phyloP scores from a whole-genome alignment of 1,140 invertebrate species.

The Ceratosolen solmsi region DNA sequence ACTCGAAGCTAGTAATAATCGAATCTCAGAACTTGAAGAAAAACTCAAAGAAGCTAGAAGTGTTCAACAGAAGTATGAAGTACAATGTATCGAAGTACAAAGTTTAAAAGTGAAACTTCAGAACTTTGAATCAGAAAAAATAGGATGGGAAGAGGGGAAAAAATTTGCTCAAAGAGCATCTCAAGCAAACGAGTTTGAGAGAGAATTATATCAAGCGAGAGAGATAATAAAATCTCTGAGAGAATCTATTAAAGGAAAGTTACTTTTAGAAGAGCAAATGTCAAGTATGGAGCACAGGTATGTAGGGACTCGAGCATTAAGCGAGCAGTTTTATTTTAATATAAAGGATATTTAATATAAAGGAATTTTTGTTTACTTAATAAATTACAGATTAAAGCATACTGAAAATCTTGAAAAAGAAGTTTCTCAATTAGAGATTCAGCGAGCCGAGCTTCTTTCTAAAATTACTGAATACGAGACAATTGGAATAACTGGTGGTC shows the following conservation, averaged over 20 bases:
- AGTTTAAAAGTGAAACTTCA: constrained; percentile 64
- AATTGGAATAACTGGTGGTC: constrained; percentile 64
- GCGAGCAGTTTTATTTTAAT: not conserved
- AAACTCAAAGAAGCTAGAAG: constrained; percentile 58
- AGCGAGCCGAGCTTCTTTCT: constrained; percentile 59
- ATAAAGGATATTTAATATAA: too few species aligned
- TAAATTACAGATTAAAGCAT: constrained; percentile 60
- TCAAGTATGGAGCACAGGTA: constrained; percentile 64
- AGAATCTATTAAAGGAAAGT: constrained; percentile 68
- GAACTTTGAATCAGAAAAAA: constrained; percentile 63
- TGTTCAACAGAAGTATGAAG: constrained; percentile 62
- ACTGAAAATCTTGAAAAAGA: constrained; percentile 66
- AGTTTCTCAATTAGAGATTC: constrained; percentile 60
- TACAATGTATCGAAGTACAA: constrained; percentile 64
- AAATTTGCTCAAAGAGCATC: constrained; percentile 59
- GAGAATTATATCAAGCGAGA: constrained; percentile 62
- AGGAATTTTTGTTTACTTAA: not conserved
- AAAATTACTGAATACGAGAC: constrained; percentile 66
- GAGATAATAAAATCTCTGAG: constrained; percentile 60
- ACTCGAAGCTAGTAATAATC: constrained; percentile 57
- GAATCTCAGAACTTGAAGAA: constrained; percentile 62
- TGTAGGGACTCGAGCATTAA: not conserved
- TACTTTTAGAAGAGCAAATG: constrained; percentile 71
- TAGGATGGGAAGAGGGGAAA: constrained; percentile 66
- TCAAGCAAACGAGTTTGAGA: constrained; percentile 64